Evolutionary conservation across 2,113 vertebrate genomes (phyloP).

Genomic region (Ophthalmolycus amberensis): DNA sequence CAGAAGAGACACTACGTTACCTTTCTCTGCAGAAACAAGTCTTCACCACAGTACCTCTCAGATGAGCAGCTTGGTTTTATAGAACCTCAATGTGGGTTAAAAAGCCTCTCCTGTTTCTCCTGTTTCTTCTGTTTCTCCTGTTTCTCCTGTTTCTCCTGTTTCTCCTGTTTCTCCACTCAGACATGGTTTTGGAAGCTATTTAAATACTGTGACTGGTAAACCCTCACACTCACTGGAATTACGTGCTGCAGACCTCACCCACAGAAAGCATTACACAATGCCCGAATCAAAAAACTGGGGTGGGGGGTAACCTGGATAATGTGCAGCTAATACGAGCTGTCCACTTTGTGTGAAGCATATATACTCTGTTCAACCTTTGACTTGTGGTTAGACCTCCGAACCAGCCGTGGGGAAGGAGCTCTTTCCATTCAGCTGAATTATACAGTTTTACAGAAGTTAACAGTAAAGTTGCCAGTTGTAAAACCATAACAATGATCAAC

Average conservation of each 20-base stretch:
- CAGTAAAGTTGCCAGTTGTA: no score
- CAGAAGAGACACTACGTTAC: not conserved
- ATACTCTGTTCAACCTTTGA: no score
- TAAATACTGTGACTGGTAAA: not conserved
- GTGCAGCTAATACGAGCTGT: no score
- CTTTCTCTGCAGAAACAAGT: not conserved
- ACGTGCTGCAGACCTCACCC: not conserved
- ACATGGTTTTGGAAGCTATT: not conserved
- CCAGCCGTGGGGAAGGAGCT: no score
- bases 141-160: not conserved
- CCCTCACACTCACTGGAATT: not conserved
- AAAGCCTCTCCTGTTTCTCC: not conserved
- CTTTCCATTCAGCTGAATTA: no score
- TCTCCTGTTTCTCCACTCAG: not conserved
- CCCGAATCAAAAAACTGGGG: not conserved
- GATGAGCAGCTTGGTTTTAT: not conserved
- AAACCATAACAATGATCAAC: no score
- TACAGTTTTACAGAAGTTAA: no score
- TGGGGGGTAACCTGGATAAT: no score
- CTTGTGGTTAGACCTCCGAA: no score
- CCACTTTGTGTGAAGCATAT: no score
- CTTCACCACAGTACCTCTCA: conserved; percentile 1
- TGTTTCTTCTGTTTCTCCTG: no score
- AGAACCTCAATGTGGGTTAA: not conserved
- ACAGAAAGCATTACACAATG: not conserved